Base-by-base conservation (phyloP, 2,888 invertebrate species). In the Cosmia trapezina region DNA sequence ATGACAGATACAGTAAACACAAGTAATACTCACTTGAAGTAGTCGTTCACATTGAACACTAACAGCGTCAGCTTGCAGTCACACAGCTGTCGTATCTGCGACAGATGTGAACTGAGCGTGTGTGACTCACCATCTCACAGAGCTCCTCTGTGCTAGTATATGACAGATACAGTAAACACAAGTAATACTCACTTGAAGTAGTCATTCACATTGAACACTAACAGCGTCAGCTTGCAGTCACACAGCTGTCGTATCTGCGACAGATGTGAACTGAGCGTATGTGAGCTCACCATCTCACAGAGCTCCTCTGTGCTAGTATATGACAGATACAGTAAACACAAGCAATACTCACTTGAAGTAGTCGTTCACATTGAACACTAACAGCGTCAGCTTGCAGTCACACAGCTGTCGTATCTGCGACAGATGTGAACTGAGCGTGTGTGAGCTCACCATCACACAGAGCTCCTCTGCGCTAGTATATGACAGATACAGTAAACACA, bases 181-280 rank as follows among this genome's bases (percentile, higher is more conserved):
- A 28, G n/a, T 0, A 7, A n/a, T 33, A 88, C 91, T 89, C 80
- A 96, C 96, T 93, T 95, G 78, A 95, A 96, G 81, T 96, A 96
- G 9, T 95, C 91, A 54, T 93, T 88, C 14, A 86, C 87, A 2
- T 95, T 96, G 73, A 93, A 93, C 17, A 96, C 80, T 0, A 96
- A 85, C 0, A 96, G 83, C 0, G 96, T 96, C 12, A 96, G 28
- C 0, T 86, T 83, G 43, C 93, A 91, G 56, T 78, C 89, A 0
- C 87, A 85, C 7, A 91, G 73, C 4, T 81, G 77, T 4, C 69
- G 75, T 0, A 90, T 72, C 1, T 63, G 65, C 2, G 70, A 71
- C 59, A 94, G 53, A 41, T 88, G 90, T 0, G 71, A 11, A 0
- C 92, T 33, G 17, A 51, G n/a, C 4, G 0, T 11, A n/a, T 47